phyloP scores from a whole-genome alignment of 2,888 invertebrate genomes.

The Sminthurides aquaticus region DNA sequence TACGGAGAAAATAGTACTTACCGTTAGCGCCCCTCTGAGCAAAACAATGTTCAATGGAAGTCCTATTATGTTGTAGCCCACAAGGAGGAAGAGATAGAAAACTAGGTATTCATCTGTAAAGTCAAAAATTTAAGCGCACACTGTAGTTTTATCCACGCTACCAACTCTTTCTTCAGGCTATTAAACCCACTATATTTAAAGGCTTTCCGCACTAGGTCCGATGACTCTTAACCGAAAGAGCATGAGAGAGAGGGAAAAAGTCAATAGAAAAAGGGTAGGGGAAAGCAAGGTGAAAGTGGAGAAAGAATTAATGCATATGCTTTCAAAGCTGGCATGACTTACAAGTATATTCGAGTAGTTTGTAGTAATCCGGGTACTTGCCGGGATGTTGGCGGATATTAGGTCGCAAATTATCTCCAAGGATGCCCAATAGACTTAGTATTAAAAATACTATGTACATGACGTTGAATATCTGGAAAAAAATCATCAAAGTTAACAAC shows the following conservation, averaged over 20 bases:
- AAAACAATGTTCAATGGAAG: slow-evolving; percentile 19
- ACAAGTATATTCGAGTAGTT: slow-evolving; percentile 19
- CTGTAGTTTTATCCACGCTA: neutral
- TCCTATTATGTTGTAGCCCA: slow-evolving; percentile 19
- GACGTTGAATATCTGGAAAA: slow-evolving; percentile 18
- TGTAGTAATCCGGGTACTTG: slow-evolving; percentile 19
- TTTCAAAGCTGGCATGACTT: no score
- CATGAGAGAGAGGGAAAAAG: no score
- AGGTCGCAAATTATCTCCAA: slow-evolving; percentile 11
- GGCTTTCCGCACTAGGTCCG: no score
- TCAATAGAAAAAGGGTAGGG: neutral
- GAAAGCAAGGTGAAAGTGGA: no score
- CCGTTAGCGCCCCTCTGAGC: slow-evolving; percentile 11
- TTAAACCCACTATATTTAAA: neutral
- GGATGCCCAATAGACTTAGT: slow-evolving; percentile 17
- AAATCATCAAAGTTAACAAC: no score
- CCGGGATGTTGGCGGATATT: slow-evolving; percentile 4
- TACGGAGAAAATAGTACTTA: neutral
- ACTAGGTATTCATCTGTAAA: slow-evolving; percentile 20
- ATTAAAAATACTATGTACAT: slow-evolving; percentile 18
- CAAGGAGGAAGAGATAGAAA: slow-evolving; percentile 19
- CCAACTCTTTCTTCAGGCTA: neutral
- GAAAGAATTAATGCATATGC: no score
- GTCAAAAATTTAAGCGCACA: neutral
- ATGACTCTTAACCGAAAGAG: no score